phyloP scores from a whole-genome alignment of 2,888 invertebrate genomes.

The Orthosia gracilis region DNA sequence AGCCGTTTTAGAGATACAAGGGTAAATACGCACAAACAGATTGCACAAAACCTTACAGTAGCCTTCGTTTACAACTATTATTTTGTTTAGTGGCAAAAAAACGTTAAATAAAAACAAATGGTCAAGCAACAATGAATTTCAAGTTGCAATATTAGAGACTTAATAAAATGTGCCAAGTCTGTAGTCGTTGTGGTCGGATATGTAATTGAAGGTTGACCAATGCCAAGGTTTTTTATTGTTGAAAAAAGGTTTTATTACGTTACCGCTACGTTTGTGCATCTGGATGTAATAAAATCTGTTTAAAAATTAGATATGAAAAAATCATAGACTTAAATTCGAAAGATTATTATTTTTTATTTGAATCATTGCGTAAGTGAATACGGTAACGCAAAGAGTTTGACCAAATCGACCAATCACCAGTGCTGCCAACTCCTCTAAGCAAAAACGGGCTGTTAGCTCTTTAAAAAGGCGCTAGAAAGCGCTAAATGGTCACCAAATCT shows the following conservation, averaged over 20 bases:
- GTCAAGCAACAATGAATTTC: slow-evolving; percentile 44
- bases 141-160: slow-evolving; percentile 23
- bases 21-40: slow-evolving; percentile 47
- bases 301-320: no score
- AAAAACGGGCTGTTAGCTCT: no score
- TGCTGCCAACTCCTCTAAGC: no score
- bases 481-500: no score
- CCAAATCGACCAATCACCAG: no score
- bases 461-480: no score
- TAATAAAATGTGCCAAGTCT: slow-evolving; percentile 48
- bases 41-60: slow-evolving; percentile 43
- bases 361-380: no score
- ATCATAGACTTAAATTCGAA: no score
- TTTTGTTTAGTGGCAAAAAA: slow-evolving; percentile 11
- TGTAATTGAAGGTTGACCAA: slow-evolving; percentile 49
- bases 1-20: slow-evolving; percentile 59
- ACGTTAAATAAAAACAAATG: slow-evolving; percentile 13
- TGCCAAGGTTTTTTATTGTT: slow-evolving; percentile 42
- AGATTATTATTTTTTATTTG: no score
- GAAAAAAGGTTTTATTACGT: slow-evolving; percentile 6
- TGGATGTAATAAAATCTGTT: no score
- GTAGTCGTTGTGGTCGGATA: slow-evolving; percentile 36
- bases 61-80: slow-evolving; percentile 43
- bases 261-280: neutral
- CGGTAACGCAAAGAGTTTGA: no score